Base-by-base conservation (phyloP, 2,797 vertebrate genomes). In the Myoxocephalus aenaeus region DNA sequence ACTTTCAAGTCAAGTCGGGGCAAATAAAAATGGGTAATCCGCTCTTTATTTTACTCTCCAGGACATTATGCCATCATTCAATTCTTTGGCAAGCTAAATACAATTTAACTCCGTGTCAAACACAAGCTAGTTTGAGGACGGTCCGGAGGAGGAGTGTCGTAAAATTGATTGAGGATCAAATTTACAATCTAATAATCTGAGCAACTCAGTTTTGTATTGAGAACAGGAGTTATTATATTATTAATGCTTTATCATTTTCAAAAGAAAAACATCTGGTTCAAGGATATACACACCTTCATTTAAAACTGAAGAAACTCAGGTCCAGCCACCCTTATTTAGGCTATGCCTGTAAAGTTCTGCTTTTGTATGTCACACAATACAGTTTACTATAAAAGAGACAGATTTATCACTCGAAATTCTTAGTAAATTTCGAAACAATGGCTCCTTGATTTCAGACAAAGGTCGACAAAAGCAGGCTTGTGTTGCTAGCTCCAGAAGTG, bases 111-210 rank as follows among this genome's bases (percentile, higher is more conserved):
- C 64, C 2, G 22, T 63, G 66, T 72, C 73, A 75, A 85, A 77
- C 66, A 75, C 48, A 4, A 48, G 57, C 68, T 74, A 74, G 58
- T 90, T 89, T 83, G 65, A 42, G 67, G 78, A 85, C 1, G 4
- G 73, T 87, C 73, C 86, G 74, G 46, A 70, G 63, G 22, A 44
- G 7, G 63, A 34, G 50, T 4, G 70, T 73, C 29, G 73, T 91
- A 84, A 91, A 87, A 85, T 54, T 87, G 86, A 93, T 81, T 80
- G 84, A 91, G 50, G 65, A 84, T 82, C 66, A 83, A 76, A 91
- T 92, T 93, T 86, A 87, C 70, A 83, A 79, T 86, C 86, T 75
- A 79, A 85, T 92, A 79, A 84, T 79, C 75, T 18, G 64, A 67
- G 76, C 48, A 61, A 70, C 58, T 48, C 27, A 14, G 62, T 34